phyloP scores from a whole-genome alignment of 2,113 vertebrate genomes.

The Oreochromis aureus region DNA sequence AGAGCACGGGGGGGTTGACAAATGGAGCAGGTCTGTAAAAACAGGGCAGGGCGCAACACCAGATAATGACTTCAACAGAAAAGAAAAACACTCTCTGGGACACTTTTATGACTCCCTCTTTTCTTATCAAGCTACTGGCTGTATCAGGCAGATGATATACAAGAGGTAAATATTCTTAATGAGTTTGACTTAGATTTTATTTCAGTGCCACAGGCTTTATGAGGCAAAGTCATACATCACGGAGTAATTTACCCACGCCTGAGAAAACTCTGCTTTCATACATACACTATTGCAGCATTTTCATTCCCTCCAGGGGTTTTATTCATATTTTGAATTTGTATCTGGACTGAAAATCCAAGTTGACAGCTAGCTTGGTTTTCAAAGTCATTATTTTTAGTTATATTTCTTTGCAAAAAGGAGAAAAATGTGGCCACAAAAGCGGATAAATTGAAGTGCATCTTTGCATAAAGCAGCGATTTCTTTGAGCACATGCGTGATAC shows the following conservation, averaged over 20 bases:
- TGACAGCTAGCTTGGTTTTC: not conserved
- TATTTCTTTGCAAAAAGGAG: not conserved
- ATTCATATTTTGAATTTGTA: not conserved
- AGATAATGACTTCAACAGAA: not conserved
- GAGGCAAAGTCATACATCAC: not conserved
- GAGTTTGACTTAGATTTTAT: not conserved
- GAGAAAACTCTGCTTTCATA: not conserved
- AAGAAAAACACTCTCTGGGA: not conserved
- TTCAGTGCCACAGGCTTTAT: not conserved
- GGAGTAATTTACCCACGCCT: not conserved
- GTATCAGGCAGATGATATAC: not conserved
- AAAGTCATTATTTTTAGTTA: not conserved
- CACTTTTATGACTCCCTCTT: not conserved
- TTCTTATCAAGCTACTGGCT: not conserved
- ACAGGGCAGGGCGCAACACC: not conserved
- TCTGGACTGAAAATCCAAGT: not conserved
- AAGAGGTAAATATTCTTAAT: not conserved
- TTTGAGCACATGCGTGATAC: not conserved
- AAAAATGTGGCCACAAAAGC: not conserved
- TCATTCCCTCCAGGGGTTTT: not conserved
- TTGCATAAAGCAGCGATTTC: not conserved
- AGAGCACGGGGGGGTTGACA: not conserved
- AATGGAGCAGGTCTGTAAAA: not conserved
- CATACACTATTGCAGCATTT: not conserved
- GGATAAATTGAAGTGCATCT: not conserved